phyloP scores from a whole-genome alignment of 1,140 invertebrate species.

The Heliconius hewitsoni region DNA sequence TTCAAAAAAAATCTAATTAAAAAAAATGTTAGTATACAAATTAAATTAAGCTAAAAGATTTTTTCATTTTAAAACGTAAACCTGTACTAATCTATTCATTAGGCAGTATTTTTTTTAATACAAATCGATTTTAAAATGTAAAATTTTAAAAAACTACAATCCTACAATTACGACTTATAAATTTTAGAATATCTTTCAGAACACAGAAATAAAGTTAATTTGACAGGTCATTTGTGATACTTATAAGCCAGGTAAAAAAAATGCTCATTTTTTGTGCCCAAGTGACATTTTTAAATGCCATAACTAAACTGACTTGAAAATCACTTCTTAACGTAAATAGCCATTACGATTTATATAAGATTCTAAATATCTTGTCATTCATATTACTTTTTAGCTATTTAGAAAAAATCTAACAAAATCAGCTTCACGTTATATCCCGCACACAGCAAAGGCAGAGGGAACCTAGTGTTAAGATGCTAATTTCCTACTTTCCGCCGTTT shows the following conservation, averaged over 20 bases:
- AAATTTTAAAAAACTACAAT: not conserved
- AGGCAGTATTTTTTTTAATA: not conserved
- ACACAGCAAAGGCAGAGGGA: no score
- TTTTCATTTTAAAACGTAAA: not conserved
- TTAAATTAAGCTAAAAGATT: no score
- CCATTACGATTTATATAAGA: no score
- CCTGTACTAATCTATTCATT: not conserved
- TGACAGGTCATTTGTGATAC: not conserved
- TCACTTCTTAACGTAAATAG: no score
- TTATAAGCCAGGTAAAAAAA: not conserved
- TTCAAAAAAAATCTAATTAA: not conserved
- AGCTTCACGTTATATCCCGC: no score
- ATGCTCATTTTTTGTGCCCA: not conserved
- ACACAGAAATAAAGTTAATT: not conserved
- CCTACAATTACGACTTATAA: not conserved
- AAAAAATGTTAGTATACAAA: no score
- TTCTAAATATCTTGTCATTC: no score
- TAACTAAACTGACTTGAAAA: not conserved
- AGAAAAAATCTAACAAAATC: no score
- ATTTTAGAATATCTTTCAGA: slow-evolving; percentile 10
- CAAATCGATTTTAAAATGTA: not conserved
- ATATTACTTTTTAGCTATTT: no score
- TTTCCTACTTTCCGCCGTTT: no score
- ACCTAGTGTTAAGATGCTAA: no score
- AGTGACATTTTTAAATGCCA: not conserved